Conservation (phyloP, 2,797 vertebrate genomes). For the Sciurus carolinensis region DNA sequence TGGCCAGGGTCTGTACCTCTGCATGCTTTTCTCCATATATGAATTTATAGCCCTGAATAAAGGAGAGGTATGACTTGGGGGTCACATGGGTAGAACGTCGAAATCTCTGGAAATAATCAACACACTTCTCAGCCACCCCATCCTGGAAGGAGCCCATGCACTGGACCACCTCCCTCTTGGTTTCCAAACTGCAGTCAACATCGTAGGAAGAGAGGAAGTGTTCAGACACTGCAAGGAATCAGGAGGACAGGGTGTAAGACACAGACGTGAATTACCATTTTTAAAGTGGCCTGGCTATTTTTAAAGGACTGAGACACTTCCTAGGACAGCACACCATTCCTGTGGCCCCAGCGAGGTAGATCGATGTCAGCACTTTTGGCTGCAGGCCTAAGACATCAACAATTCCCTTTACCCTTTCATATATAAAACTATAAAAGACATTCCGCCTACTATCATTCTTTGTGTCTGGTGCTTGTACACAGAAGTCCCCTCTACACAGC, state of each 20-base stretch:
- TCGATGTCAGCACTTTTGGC: neutral
- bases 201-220: constrained; percentile 96
- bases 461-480: neutral
- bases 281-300: neutral
- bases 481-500: neutral
- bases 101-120: constrained; percentile 97
- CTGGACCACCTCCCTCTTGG: constrained; percentile 94
- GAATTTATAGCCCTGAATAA: constrained; percentile 96
- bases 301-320: constrained; percentile 23
- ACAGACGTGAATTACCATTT: neutral
- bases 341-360: neutral
- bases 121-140: constrained; percentile 96
- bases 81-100: constrained; percentile 96
- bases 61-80: constrained; percentile 98
- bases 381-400: neutral
- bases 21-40: constrained; percentile 95
- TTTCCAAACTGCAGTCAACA: constrained; percentile 93
- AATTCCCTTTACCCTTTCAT: constrained; percentile 46
- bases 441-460: neutral
- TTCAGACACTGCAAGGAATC: constrained; percentile 92
- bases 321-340: neutral
- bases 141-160: constrained; percentile 99
- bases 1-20: constrained; percentile 94
- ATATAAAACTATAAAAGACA: constrained; percentile 5
- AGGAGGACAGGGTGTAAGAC: neutral